Base-by-base conservation (phyloP, 2,888 invertebrate genomes). In the Drosophila lacicola region DNA sequence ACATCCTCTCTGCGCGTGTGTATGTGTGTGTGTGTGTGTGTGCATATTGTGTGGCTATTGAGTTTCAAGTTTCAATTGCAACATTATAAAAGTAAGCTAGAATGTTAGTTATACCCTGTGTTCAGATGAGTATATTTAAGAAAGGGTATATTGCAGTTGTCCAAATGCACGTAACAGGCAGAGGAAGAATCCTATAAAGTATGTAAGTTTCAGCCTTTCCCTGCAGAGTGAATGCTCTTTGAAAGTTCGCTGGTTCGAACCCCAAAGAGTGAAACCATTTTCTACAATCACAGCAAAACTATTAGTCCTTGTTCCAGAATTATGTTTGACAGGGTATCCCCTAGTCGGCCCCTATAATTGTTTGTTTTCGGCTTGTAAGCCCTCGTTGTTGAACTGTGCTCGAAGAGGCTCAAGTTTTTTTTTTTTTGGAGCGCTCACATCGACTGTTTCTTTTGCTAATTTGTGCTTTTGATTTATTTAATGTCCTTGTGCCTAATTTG, bases 11-110 rank as follows among this genome's bases (percentile, higher is more conserved):
- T 34, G 34, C 5, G 9, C 25, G 21, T 14, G n/a, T 13, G 9
- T 36, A 1, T 13, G 36, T 36, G 36, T 39, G 8, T 39, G 39
- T 17, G 14, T 41, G n/a, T 65, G 49, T 21, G 47, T 49, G 45
- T 17, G 33, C n/a, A 29, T 33, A 33, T 42, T 51, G 69, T 47
- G 5, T 33, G 46, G 45, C 70, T 53, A 54, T 61, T 49, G 68
- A 70, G 37, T 25, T 42, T 61, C 25, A 51, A 57, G 68, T 68
- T 67, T 45, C 72, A 57, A 72, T 72, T 72, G 65, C 33, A 42
- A 51, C 57, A 44, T 13, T 29, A 68, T 25, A 57, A 14, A 69
- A 50, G 70, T 50, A 29, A 47, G 37, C 19, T 33, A 51, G 25
- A 67, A 25, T 34, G 39, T 19, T 10, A 50, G 39, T 19, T 10